Evolutionary conservation across 2,797 vertebrate genomes (phyloP).

Genomic region (Lacerta agilis): DNA sequence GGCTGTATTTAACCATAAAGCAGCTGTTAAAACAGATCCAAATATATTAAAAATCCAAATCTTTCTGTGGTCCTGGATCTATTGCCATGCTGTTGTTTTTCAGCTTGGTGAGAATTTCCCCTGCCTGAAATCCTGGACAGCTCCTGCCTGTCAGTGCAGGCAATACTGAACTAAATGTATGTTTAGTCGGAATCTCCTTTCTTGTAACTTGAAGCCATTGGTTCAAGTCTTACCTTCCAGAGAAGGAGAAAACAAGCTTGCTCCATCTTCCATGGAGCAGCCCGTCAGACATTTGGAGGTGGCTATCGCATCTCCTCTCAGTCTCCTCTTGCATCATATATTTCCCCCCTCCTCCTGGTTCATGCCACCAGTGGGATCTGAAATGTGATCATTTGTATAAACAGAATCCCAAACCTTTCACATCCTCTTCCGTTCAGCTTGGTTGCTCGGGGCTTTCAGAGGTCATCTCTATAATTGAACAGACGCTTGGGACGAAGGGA

Average conservation of each 20-base stretch:
- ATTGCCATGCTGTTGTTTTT: conserved; percentile 1
- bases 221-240: neutral
- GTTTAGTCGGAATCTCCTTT: too few species aligned
- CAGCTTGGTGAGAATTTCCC: conserved; percentile 46
- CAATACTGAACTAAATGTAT: too few species aligned
- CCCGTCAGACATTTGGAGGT: too few species aligned
- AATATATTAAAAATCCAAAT: conserved; percentile 43
- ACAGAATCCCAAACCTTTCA: conserved; percentile 55
- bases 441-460: conserved; percentile 39
- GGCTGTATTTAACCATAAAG: conserved; percentile 46
- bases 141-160: too few species aligned
- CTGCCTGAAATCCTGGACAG: too few species aligned
- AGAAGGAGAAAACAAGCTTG: neutral
- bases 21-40: conserved; percentile 67
- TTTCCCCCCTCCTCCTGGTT: conserved; percentile 53
- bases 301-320: neutral
- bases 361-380: conserved; percentile 53
- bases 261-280: too few species aligned
- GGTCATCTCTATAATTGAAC: conserved; percentile 49
- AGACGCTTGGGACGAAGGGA: conserved; percentile 36
- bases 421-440: conserved; percentile 43
- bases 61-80: conserved; percentile 36
- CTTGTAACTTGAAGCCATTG: too few species aligned
- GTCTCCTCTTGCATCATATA: conserved; percentile 28
- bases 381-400: conserved; percentile 51